Percentiles rank a stretch among this genome's conserved stretches.
These are phyloP conservation scores for Thyatira batis DNA, from an alignment of 2,888 invertebrate species.

Conservation along the genomic window DNA sequence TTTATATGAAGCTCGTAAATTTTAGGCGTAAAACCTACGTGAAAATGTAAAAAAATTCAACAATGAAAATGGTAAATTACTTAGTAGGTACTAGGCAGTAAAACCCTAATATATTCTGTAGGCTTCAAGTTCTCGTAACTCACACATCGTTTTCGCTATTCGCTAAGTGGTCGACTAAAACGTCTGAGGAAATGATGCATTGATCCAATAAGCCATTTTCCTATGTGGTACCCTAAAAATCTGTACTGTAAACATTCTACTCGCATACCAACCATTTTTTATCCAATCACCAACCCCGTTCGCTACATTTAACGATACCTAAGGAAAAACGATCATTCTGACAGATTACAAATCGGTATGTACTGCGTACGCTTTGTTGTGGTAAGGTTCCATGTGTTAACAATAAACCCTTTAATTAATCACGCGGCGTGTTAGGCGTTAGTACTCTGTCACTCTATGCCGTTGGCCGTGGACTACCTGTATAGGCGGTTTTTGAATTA, in stretches of 20 bases:
- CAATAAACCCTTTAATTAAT: constrained; percentile 57
- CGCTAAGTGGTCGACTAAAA: neutral
- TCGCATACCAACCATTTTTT: constrained; percentile 25
- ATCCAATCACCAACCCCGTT: constrained; percentile 32
- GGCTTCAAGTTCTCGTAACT: neutral
- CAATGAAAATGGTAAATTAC: too few relatives aligned
- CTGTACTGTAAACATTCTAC: constrained; percentile 8
- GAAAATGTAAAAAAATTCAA: too few relatives aligned
- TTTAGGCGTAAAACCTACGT: too few relatives aligned
- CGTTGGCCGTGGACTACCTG: constrained; percentile 6
- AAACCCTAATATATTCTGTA: neutral
- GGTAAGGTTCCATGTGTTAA: constrained; percentile 45
- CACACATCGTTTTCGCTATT: neutral
- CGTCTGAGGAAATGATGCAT: neutral
- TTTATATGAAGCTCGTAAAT: too few relatives aligned
- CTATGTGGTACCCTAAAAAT: neutral
- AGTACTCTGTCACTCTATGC: constrained; percentile 26
- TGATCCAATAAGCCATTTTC: neutral
- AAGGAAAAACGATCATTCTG: constrained; percentile 34
- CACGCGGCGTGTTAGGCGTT: constrained; percentile 31
- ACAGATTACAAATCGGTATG: constrained; percentile 53
- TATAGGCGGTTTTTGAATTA: constrained; percentile 4
- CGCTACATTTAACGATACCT: constrained; percentile 32
- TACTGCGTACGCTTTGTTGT: constrained; percentile 45
- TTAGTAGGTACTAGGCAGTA: too few relatives aligned